phyloP scores from a whole-genome alignment of 2,113 vertebrate species.

The Xiphorhynchus elegans region DNA sequence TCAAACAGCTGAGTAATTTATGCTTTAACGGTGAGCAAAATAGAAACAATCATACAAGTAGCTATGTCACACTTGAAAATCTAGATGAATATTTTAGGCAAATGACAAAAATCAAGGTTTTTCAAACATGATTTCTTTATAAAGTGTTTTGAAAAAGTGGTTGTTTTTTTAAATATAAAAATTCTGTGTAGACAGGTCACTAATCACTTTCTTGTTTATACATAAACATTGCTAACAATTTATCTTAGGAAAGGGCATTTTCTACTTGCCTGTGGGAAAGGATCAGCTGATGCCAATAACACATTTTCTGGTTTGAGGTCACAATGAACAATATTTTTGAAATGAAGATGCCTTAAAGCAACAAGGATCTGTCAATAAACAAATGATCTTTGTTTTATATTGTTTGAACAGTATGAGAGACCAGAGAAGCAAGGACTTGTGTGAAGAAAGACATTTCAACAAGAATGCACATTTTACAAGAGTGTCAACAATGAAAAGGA shows the following conservation, averaged over 20 bases:
- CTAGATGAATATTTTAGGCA: not conserved
- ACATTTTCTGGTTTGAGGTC: constrained; percentile 98
- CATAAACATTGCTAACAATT: not conserved
- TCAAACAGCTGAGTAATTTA: not conserved
- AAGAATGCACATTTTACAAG: not conserved
- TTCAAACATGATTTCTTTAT: not conserved
- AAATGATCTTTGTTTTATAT: not conserved
- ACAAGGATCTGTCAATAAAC: constrained; percentile 86
- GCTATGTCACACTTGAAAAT: not conserved
- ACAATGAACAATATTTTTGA: constrained; percentile 99
- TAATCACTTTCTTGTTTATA: not conserved
- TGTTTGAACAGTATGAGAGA: not conserved
- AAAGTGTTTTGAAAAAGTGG: not conserved
- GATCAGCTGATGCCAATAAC: constrained; percentile 91
- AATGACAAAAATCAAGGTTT: not conserved
- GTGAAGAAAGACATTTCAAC: not conserved
- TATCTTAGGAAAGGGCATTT: not conserved
- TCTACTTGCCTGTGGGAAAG: constrained; percentile 90
- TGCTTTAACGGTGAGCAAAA: not conserved
- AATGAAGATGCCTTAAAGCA: constrained; percentile 95
- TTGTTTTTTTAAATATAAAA: not conserved
- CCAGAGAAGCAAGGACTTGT: not conserved
- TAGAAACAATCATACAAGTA: not conserved
- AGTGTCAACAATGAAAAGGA: not conserved
- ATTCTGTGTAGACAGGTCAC: not conserved